Percentiles rank a stretch among this genome's conserved stretches.
phyloP scores from a whole-genome alignment of 2,113 vertebrate genomes.

The Dunckerocampus dactyliophorus region DNA sequence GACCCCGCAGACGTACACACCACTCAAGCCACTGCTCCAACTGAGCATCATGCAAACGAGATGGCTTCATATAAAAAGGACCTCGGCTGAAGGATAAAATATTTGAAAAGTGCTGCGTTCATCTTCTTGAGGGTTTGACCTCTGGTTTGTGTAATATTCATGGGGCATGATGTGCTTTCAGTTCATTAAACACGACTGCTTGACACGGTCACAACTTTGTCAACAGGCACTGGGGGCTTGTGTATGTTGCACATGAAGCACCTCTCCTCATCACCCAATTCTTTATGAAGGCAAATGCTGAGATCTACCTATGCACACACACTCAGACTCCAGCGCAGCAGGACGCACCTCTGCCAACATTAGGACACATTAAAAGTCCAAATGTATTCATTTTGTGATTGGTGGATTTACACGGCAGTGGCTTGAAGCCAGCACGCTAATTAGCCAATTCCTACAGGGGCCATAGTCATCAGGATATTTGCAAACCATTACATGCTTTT shows the following conservation, averaged over 20 bases:
- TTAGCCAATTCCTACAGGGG: conserved; percentile 7
- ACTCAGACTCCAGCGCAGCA: not conserved
- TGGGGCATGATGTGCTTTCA: conserved; percentile 41
- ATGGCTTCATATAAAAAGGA: conserved; percentile 43
- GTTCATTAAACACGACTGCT: conserved; percentile 29
- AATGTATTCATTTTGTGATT: not conserved
- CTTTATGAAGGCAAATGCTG: not conserved
- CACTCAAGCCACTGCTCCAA: not conserved
- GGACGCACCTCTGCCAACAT: not conserved
- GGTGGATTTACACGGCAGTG: not conserved
- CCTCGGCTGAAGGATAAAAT: conserved; percentile 59
- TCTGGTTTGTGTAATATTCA: conserved; percentile 51
- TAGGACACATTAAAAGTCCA: not conserved
- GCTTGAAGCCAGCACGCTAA: conserved; percentile 10
- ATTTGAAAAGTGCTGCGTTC: conserved; percentile 51
- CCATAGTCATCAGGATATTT: conserved; percentile 12
- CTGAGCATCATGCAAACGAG: conserved; percentile 18
- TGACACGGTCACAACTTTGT: conserved; percentile 19
- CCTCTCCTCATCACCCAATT: not conserved
- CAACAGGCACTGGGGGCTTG: conserved; percentile 18
- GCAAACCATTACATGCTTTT: conserved; percentile 15
- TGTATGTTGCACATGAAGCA: conserved; percentile 8
- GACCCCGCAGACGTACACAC: not conserved
- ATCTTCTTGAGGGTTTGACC: conserved; percentile 50
- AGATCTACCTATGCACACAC: not conserved